Evolutionary conservation across 2,888 invertebrate species (phyloP).

Genomic region (Autographa pulchrina): DNA sequence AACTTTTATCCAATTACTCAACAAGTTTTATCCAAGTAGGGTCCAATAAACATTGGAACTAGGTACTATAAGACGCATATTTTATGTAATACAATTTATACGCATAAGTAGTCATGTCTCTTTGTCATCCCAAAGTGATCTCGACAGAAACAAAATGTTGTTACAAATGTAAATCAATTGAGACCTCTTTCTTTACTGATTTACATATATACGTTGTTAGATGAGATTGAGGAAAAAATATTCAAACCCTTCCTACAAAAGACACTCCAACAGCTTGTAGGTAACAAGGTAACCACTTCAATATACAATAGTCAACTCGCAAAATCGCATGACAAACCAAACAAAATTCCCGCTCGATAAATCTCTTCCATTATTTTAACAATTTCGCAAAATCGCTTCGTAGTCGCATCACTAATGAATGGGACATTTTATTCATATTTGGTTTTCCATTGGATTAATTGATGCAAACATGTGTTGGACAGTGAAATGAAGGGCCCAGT

Average conservation of each 20-base stretch:
- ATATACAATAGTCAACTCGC: conserved; percentile 1
- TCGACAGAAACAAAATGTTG: conserved; percentile 5
- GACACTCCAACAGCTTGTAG: conserved; percentile 7
- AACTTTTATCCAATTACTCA: too few relatives aligned
- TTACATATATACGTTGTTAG: conserved; percentile 19
- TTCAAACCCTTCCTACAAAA: conserved; percentile 14
- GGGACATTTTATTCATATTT: conserved; percentile 48
- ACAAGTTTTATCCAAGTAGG: too few relatives aligned
- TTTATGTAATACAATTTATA: neutral
- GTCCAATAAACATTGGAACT: too few relatives aligned
- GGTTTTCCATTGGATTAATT: conserved; percentile 42
- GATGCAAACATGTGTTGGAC: conserved; percentile 52
- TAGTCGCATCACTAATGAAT: conserved; percentile 41
- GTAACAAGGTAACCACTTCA: conserved; percentile 3
- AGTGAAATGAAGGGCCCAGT: conserved; percentile 58
- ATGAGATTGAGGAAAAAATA: conserved; percentile 15
- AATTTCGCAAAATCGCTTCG: conserved; percentile 10
- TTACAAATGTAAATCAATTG: conserved; percentile 10
- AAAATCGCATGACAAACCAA: neutral
- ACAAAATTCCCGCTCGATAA: conserved; percentile 4
- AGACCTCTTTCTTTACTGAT: conserved; percentile 14
- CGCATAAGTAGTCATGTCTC: neutral
- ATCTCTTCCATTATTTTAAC: conserved; percentile 12
- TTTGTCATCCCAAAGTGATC: conserved; percentile 4
- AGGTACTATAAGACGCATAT: too few relatives aligned